A percentile compares a stretch with the other conserved stretches of the same genome.
These are phyloP conservation scores for Sabatieria punctata DNA, from an alignment of 2,888 invertebrate species.

Conservation along the genomic window DNA sequence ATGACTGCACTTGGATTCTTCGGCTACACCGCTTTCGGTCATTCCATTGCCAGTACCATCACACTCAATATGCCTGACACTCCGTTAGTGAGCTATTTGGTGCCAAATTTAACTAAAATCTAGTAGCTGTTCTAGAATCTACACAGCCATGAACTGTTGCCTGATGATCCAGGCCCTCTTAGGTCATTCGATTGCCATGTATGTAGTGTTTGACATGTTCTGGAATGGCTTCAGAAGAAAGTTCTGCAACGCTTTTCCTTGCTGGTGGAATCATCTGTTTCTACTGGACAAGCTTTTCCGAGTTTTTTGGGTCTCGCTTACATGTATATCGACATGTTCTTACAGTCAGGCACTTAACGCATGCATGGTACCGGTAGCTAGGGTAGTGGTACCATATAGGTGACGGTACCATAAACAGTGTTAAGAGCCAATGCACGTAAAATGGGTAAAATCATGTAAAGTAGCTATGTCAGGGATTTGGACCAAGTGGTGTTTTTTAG, in stretches of 20 bases:
- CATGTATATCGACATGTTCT: slow-evolving; percentile 26
- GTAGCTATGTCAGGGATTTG: no score
- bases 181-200: slow-evolving; percentile 30
- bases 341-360: slow-evolving; percentile 29
- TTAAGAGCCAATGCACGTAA: no score
- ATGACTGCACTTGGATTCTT: slow-evolving; percentile 28
- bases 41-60: slow-evolving; percentile 21
- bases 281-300: slow-evolving; percentile 24
- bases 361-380: no score
- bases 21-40: slow-evolving; percentile 26
- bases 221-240: slow-evolving; percentile 29
- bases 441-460: no score
- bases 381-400: no score
- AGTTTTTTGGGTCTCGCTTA: slow-evolving; percentile 29
- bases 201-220: slow-evolving; percentile 12
- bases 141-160: slow-evolving; percentile 25
- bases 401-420: no score
- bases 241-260: slow-evolving; percentile 24
- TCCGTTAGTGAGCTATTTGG: neutral
- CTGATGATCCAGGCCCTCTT: slow-evolving; percentile 27
- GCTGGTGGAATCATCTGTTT: slow-evolving; percentile 14
- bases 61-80: slow-evolving; percentile 26
- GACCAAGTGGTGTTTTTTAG: no score
- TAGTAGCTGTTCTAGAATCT: slow-evolving; percentile 16
- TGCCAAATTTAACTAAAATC: neutral